Evolutionary conservation across 2,113 vertebrate genomes (phyloP).

Genomic region (Vombatus ursinus): DNA sequence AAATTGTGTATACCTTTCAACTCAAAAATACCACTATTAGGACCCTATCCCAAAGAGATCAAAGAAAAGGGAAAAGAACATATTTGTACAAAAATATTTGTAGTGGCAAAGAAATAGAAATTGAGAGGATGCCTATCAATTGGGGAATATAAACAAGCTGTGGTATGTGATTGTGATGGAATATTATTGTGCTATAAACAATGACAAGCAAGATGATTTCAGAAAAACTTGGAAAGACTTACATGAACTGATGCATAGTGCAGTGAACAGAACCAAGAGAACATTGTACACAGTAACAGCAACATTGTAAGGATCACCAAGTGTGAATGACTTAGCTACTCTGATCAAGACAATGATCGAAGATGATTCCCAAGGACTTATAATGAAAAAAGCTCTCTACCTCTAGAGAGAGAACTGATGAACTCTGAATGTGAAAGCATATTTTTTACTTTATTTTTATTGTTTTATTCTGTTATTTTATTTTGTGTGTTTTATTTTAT

Average conservation of each 20-base stretch:
- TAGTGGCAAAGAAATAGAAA: neutral
- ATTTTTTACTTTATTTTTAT: too few species aligned
- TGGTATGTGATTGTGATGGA: too few species aligned
- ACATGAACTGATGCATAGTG: fast-evolving
- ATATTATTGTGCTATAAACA: too few species aligned
- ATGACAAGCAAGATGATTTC: neutral
- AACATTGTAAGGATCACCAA: neutral
- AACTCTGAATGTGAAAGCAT: too few species aligned
- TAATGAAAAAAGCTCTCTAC: neutral
- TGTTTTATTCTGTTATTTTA: too few species aligned
- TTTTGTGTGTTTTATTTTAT: too few species aligned
- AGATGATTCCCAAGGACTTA: neutral
- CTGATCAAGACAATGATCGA: neutral
- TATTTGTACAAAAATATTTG: neutral
- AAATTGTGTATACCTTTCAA: neutral
- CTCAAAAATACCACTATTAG: neutral
- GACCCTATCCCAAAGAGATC: neutral
- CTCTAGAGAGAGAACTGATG: neutral
- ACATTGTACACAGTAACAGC: neutral
- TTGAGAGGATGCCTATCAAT: neutral
- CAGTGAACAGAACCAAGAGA: too few species aligned
- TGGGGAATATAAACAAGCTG: neutral
- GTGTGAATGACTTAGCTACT: neutral
- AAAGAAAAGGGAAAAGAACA: neutral
- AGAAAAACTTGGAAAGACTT: neutral